Evolutionary conservation across 2,888 invertebrate genomes (phyloP).

Genomic region (Agrilus mali): DNA sequence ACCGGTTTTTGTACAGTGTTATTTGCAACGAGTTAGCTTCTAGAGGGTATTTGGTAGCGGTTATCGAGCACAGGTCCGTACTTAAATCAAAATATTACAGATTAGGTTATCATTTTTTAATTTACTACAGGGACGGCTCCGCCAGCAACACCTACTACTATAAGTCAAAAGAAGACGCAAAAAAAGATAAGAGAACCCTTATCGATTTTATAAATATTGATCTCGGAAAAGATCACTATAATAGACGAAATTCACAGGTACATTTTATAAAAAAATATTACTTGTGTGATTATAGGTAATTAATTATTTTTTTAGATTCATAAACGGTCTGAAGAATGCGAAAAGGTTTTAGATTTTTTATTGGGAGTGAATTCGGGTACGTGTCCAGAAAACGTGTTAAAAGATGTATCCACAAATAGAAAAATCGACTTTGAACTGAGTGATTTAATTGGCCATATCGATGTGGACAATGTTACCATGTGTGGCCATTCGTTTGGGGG

Average conservation of each 20-base stretch:
- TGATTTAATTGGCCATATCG: slow-evolving; percentile 33
- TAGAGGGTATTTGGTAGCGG: slow-evolving; percentile 49
- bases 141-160: slow-evolving; percentile 37
- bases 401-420: slow-evolving; percentile 20
- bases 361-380: slow-evolving; percentile 36
- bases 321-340: slow-evolving; percentile 38
- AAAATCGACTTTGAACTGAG: slow-evolving; percentile 21
- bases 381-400: slow-evolving; percentile 36
- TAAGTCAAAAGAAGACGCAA: slow-evolving; percentile 26
- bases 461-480: slow-evolving; percentile 35
- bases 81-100: background rate
- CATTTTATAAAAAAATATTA: background rate
- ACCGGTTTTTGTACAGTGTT: slow-evolving; percentile 46
- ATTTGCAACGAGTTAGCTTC: slow-evolving; percentile 50
- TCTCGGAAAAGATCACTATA: slow-evolving; percentile 30
- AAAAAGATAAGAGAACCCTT: slow-evolving; percentile 23
- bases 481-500: slow-evolving; percentile 58
- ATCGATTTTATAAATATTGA: slow-evolving; percentile 26
- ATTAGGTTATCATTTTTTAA: background rate
- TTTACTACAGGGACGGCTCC: slow-evolving; percentile 29
- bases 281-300: too few relatives aligned
- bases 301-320: slow-evolving; percentile 30
- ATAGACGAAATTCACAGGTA: slow-evolving; percentile 29
- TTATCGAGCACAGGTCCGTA: slow-evolving; percentile 48
- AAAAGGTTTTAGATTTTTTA: slow-evolving; percentile 37